Conservation (phyloP, 2,113 vertebrate species). For the Pseudorhombus dupliciocellatus region DNA sequence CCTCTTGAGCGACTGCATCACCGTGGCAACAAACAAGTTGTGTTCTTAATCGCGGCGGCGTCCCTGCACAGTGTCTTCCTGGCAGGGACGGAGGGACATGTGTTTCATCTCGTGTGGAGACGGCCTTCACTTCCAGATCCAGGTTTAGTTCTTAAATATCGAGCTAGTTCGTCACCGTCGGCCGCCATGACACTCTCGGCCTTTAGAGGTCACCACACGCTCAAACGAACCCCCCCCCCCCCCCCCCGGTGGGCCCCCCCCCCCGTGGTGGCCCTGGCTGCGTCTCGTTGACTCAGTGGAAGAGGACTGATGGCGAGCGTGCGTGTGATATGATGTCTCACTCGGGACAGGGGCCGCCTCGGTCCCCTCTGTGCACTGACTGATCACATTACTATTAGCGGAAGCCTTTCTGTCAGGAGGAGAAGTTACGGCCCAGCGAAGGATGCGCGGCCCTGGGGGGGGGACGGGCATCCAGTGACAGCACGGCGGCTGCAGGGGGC, state of each 20-base stretch:
- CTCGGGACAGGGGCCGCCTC: conserved; percentile 60
- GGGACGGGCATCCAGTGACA: conserved; percentile 59
- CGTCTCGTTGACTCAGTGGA: conserved; percentile 54
- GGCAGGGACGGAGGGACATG: conserved; percentile 47
- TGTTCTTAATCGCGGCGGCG: conserved; percentile 59
- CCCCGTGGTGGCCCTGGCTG: conserved; percentile 10
- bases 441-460: conserved; percentile 20
- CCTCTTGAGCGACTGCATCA: conserved; percentile 39
- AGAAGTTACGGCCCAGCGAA: conserved; percentile 54
- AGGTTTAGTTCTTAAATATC: conserved; percentile 11
- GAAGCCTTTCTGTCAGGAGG: conserved; percentile 70
- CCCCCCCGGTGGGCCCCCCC: too few relatives aligned
- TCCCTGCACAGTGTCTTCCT: conserved; percentile 43
- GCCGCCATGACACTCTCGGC: background rate
- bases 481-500: conserved; percentile 33
- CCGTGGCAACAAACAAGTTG: conserved; percentile 66
- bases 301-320: conserved; percentile 50
- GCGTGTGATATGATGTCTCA: conserved; percentile 67
- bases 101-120: conserved; percentile 33
- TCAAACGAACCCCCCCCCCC: background rate
- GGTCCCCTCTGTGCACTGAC: conserved; percentile 69
- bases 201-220: background rate
- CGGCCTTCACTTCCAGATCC: conserved; percentile 17
- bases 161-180: background rate
- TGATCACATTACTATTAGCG: conserved; percentile 75